Percentiles rank a stretch among this genome's conserved stretches.
Evolutionary conservation across 1,140 invertebrate species (phyloP).

Genomic region (Thaumatotibia leucotreta): DNA sequence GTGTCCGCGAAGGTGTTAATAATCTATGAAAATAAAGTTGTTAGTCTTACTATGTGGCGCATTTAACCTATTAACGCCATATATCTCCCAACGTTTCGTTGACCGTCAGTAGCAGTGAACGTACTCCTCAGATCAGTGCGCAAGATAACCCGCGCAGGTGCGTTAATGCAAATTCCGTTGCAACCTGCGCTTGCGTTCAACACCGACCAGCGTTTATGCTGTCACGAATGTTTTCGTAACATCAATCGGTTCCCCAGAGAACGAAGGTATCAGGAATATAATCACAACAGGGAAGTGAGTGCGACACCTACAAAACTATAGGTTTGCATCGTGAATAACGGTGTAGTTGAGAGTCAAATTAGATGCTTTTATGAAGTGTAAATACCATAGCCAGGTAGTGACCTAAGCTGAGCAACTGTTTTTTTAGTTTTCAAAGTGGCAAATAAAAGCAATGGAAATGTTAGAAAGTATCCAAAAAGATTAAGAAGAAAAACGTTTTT

Average conservation of each 20-base stretch:
- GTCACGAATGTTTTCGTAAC: slow-evolving; percentile 51
- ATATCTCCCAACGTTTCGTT: background rate
- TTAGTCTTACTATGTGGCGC: background rate
- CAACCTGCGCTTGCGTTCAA: slow-evolving; percentile 16
- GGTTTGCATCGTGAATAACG: background rate
- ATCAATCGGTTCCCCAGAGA: background rate
- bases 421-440: too few species aligned
- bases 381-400: background rate
- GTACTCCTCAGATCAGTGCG: slow-evolving; percentile 35
- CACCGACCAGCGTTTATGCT: slow-evolving; percentile 27
- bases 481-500: too few species aligned
- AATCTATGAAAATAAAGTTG: background rate
- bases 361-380: background rate
- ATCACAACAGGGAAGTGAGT: background rate
- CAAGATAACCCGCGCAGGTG: slow-evolving; percentile 45
- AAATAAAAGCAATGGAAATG: too few species aligned
- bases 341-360: background rate
- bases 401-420: background rate
- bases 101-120: slow-evolving; percentile 23
- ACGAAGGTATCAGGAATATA: slow-evolving; percentile 19
- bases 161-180: slow-evolving; percentile 45
- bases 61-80: background rate
- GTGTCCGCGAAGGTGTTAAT: too few species aligned
- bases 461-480: too few species aligned
- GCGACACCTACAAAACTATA: background rate